Evolutionary conservation across 2,113 vertebrate species (phyloP).

Genomic region (Macrotus californicus): DNA sequence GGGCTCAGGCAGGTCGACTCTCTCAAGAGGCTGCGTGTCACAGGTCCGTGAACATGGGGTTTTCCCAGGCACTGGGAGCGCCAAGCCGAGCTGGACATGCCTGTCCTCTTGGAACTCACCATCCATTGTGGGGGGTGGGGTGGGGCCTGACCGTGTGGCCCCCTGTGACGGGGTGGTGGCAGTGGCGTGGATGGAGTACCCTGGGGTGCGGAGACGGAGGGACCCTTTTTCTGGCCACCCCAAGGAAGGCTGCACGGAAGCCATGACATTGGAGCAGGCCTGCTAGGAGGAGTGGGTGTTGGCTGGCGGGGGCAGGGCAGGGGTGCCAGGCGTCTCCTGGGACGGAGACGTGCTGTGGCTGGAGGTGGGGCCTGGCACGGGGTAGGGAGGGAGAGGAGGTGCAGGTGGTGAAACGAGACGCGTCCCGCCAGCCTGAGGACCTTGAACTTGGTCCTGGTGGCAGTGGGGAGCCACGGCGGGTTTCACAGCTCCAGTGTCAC

Average conservation of each 20-base stretch:
- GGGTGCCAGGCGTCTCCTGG: background rate
- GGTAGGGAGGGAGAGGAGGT: no score
- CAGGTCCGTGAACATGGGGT: background rate
- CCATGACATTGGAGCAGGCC: background rate
- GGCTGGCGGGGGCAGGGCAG: background rate
- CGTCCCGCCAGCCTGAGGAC: background rate
- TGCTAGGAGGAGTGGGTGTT: background rate
- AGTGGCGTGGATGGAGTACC: background rate
- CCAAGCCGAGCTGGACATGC: rapidly evolving
- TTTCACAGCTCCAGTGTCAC: background rate
- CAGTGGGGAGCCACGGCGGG: background rate
- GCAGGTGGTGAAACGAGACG: rapidly evolving
- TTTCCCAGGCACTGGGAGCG: no score
- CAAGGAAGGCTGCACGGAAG: background rate
- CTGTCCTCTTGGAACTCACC: background rate
- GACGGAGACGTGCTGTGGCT: background rate
- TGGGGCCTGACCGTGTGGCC: background rate
- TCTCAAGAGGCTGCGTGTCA: background rate
- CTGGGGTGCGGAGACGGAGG: background rate
- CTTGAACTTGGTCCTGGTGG: background rate
- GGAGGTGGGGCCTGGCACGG: rapidly evolving
- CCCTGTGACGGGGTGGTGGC: rapidly evolving
- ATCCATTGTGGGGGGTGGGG: background rate
- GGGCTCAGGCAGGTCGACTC: background rate
- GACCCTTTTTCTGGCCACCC: rapidly evolving